Evolutionary conservation across 2,797 vertebrate species (phyloP), one percentile per base, ranked within the genome.

Genomic region (Yasuhikotakia modesta): DNA sequence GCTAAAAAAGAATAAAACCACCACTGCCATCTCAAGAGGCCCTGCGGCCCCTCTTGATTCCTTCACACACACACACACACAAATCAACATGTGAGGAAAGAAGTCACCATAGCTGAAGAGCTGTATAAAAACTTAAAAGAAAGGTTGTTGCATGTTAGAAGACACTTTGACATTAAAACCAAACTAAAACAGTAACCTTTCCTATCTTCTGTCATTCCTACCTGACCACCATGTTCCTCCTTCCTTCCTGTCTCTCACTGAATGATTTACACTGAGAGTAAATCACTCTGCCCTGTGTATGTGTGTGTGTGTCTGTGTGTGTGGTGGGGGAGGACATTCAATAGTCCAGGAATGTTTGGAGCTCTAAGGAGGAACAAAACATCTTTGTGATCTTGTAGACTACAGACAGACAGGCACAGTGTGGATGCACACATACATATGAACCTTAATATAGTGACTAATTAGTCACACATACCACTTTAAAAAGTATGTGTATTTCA

Each of bases 361-460:
- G 76, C 86, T 79, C 78, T 39, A 27, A 45, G 21, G 82, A 86
- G 85, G 70, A 86, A 88, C 85, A 90, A 84, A 86, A 81, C 66
- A 77, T 83, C 87, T 85, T 83, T 89, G 84, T 90, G 87, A 91
- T 88, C 81, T 82, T 75, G 70, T 86, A 70, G 74, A 84, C 83
- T 81, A 11, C 17, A 83, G 80, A 11, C 17, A 83, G 80, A 84
- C 70, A 64, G 78, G 58, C 83, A 83, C 85, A 83, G 81, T 73
- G 57, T 63, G 48, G 73, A 81, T 27, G 70, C 70, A 82, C 72
- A 78, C 85, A 82, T 76, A 72, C 68, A 78, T 27, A 32, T 60
- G 24, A 60, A 30, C 57, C 17, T 17, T 30, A 14, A 60, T 30
- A 24, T 13, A 61, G 5, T 61, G 58, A 32, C 27, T 17, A 61